Conservation (phyloP, 2,113 vertebrate species). For the Aegithalos caudatus region DNA sequence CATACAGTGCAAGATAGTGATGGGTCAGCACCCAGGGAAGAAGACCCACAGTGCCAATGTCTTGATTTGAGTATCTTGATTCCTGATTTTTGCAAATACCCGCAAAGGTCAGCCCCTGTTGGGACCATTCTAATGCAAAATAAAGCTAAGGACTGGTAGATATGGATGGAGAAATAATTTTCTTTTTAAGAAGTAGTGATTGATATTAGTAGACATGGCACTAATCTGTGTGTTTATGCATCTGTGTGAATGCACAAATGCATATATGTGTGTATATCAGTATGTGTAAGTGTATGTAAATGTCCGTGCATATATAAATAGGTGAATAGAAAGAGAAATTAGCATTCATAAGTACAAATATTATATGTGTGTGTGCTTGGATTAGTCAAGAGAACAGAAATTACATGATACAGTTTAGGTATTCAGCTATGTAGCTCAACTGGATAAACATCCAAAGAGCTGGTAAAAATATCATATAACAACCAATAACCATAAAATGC, state of each 20-base stretch:
- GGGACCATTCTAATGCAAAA: background rate
- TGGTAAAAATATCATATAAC: background rate
- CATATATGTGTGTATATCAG: rapidly evolving
- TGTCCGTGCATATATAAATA: background rate
- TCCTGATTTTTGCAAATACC: background rate
- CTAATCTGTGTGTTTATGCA: background rate
- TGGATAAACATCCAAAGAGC: background rate
- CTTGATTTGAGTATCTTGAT: background rate
- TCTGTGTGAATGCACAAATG: background rate
- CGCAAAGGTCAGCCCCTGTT: background rate
- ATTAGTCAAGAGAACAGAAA: background rate
- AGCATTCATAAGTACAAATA: too few species aligned
- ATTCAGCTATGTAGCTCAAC: background rate
- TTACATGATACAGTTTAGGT: background rate
- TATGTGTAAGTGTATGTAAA: background rate
- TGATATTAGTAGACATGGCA: background rate
- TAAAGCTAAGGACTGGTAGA: background rate
- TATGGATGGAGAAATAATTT: background rate
- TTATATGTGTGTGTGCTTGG: background rate
- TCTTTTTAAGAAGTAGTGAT: background rate
- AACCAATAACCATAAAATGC: background rate
- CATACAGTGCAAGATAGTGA: rapidly evolving
- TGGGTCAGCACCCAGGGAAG: background rate
- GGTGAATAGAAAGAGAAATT: background rate
- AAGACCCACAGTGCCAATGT: background rate